phyloP scores from a whole-genome alignment of 2,797 vertebrate species.

The Amniataba percoides region DNA sequence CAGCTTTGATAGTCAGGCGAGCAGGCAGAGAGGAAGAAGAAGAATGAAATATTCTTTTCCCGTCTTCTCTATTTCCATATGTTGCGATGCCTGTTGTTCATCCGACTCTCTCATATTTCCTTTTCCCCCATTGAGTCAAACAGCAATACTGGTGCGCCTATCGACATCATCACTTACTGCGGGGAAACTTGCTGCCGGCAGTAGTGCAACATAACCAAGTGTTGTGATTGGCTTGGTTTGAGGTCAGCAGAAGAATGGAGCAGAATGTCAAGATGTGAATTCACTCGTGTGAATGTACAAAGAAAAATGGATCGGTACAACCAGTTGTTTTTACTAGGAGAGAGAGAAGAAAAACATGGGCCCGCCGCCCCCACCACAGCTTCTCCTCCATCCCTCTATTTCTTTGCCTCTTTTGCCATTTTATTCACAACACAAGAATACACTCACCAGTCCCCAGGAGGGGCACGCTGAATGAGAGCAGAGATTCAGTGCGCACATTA shows the following conservation, averaged over 20 bases:
- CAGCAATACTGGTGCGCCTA: conserved; percentile 10
- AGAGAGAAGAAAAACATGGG: conserved; percentile 31
- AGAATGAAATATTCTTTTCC: background rate
- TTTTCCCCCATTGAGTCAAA: conserved; percentile 24
- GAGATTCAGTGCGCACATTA: conserved; percentile 78
- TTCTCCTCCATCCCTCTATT: conserved; percentile 70
- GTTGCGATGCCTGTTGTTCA: conserved; percentile 7
- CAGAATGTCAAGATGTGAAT: conserved; percentile 65
- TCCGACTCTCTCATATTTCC: background rate
- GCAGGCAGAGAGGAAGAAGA: background rate
- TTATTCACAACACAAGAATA: conserved; percentile 87
- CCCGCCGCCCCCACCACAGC: conserved; percentile 43
- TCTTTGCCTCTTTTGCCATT: conserved; percentile 80
- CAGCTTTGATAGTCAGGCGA: conserved; percentile 14
- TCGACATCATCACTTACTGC: conserved; percentile 33
- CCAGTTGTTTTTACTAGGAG: conserved; percentile 60
- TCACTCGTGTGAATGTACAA: conserved; percentile 65
- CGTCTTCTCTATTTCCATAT: background rate
- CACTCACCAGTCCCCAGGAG: conserved; percentile 85
- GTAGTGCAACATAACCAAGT: conserved; percentile 32
- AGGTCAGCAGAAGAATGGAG: conserved; percentile 56
- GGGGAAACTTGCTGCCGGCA: conserved; percentile 25
- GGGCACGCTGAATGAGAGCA: conserved; percentile 79
- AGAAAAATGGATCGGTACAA: conserved; percentile 70
- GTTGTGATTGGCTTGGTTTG: conserved; percentile 49